A percentile compares a stretch with the other conserved stretches of the same genome.
Evolutionary conservation across 2,888 invertebrate genomes (phyloP).

Genomic region (Gisinianus flammeolus): DNA sequence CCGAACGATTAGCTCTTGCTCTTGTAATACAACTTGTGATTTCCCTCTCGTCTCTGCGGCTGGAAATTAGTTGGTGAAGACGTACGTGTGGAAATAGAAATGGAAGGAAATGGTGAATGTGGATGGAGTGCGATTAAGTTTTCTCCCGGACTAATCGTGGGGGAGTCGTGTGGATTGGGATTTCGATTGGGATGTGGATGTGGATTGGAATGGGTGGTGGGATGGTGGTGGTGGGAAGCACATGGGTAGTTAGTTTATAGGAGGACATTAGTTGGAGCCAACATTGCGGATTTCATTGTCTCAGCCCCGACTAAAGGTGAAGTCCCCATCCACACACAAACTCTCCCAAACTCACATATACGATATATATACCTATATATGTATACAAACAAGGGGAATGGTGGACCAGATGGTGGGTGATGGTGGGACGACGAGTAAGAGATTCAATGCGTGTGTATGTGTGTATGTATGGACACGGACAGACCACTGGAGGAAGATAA

Average conservation of each 20-base stretch:
- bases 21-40: too few relatives aligned
- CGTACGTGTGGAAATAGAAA: too few relatives aligned
- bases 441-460: background rate
- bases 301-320: background rate
- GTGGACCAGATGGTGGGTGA: background rate
- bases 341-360: too few relatives aligned
- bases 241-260: background rate
- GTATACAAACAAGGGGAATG: background rate
- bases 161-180: too few relatives aligned
- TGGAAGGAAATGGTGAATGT: too few relatives aligned
- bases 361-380: background rate
- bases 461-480: too few relatives aligned
- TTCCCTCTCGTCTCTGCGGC: too few relatives aligned
- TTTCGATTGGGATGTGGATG: background rate
- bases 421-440: background rate
- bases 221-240: background rate
- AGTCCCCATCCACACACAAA: too few relatives aligned
- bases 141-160: too few relatives aligned
- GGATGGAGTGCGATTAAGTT: too few relatives aligned
- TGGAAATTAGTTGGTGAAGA: too few relatives aligned
- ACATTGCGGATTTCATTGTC: background rate
- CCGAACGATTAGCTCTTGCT: too few relatives aligned
- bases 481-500: slow-evolving; percentile 2
- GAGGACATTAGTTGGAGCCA: background rate
- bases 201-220: background rate